These are phyloP conservation scores for Zygaena filipendulae DNA, from an alignment of 2,888 invertebrate species.

Conservation along the genomic window DNA sequence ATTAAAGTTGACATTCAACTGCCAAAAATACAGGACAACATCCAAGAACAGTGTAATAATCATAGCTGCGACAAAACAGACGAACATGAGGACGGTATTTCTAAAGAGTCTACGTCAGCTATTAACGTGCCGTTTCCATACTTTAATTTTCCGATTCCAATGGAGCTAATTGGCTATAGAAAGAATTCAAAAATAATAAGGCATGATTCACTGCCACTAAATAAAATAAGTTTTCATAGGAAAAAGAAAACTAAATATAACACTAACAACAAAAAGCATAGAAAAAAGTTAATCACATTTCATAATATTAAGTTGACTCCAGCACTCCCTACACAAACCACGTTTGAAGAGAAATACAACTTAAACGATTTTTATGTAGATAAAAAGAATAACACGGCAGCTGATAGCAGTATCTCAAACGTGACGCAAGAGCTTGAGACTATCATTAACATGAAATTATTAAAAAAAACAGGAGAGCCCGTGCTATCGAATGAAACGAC, in stretches of 20 bases:
- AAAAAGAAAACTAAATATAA: conserved; percentile 41
- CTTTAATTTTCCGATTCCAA: conserved; percentile 38
- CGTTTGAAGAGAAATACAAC: conserved; percentile 21
- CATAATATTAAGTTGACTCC: conserved; percentile 38
- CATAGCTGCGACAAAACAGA: conserved; percentile 19
- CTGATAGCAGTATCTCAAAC: conserved; percentile 14
- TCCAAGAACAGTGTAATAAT: conserved; percentile 21
- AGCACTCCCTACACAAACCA: conserved; percentile 22
- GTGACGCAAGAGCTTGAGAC: not conserved
- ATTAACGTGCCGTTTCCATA: conserved; percentile 36
- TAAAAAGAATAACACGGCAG: conserved; percentile 13
- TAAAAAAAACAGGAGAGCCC: conserved; percentile 20
- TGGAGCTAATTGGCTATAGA: conserved; percentile 33
- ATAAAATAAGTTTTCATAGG: conserved; percentile 46
- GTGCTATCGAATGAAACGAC: conserved; percentile 23
- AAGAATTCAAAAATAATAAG: conserved; percentile 23
- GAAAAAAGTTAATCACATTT: conserved; percentile 40
- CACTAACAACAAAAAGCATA: conserved; percentile 40
- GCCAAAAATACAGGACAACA: conserved; percentile 31
- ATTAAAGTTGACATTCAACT: conserved; percentile 50
- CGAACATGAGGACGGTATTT: conserved; percentile 23
- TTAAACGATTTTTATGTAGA: conserved; percentile 16
- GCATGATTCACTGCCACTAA: conserved; percentile 27
- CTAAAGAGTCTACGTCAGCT: conserved; percentile 28
- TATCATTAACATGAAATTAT: conserved; percentile 10